Evolutionary conservation across 2,888 invertebrate species (phyloP).

Genomic region (Nemotelus pantherinus): DNA sequence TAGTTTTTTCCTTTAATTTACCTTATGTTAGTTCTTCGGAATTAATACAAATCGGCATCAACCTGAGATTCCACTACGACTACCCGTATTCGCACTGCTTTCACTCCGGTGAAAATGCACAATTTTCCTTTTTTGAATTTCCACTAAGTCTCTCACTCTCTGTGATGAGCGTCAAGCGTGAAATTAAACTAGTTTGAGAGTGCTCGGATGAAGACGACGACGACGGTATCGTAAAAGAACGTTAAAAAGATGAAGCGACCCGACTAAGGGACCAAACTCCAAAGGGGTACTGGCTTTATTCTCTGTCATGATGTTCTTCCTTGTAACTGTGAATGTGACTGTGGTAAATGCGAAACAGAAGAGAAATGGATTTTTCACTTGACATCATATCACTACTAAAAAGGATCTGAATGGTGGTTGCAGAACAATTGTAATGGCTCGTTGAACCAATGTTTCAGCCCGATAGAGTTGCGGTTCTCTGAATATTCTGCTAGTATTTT

Average conservation of each 20-base stretch:
- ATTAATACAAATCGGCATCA: too few species aligned
- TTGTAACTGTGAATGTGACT: constrained; percentile 10
- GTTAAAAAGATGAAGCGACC: constrained; percentile 21
- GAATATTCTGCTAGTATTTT: neutral
- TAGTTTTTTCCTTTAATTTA: too few species aligned
- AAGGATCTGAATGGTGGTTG: constrained; percentile 8
- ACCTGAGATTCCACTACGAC: neutral
- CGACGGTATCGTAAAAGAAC: constrained; percentile 33
- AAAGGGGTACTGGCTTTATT: constrained; percentile 38
- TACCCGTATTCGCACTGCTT: constrained; percentile 11
- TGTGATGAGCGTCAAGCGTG: constrained; percentile 46
- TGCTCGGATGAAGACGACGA: neutral
- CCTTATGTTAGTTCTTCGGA: too few species aligned
- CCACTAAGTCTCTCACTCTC: constrained; percentile 24
- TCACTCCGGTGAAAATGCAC: constrained; percentile 19
- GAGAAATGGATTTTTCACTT: constrained; percentile 40
- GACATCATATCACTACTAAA: constrained; percentile 25
- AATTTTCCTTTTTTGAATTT: constrained; percentile 29
- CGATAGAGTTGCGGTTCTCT: constrained; percentile 22
- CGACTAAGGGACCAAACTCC: constrained; percentile 19
- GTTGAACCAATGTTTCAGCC: constrained; percentile 36
- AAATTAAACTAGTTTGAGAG: constrained; percentile 46
- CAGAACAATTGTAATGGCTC: constrained; percentile 43
- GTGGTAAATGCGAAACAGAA: constrained; percentile 27
- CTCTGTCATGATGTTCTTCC: constrained; percentile 3